phyloP scores from a whole-genome alignment of 2,888 invertebrate species.

The Scrobipalpa costella region DNA sequence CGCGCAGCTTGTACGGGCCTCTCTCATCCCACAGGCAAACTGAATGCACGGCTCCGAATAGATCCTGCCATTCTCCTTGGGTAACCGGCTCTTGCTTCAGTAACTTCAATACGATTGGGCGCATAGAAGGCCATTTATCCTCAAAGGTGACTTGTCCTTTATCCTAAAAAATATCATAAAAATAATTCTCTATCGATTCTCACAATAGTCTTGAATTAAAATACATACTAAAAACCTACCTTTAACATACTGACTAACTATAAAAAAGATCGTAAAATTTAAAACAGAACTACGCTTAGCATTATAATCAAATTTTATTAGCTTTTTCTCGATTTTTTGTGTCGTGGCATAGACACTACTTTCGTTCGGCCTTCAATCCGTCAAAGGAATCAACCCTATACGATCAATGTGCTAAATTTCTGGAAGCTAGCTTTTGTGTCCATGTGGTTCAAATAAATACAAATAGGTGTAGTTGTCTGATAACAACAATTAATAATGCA shows the following conservation, averaged over 20 bases:
- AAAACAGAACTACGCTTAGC: conserved; percentile 42
- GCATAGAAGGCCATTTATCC: conserved; percentile 98
- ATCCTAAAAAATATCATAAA: conserved; percentile 78
- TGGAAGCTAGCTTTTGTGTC: not conserved
- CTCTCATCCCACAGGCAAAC: conserved; percentile 99
- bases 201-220: not conserved
- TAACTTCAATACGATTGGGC: conserved; percentile 95
- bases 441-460: no score
- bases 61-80: conserved; percentile 97
- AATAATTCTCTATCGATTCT: not conserved
- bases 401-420: not conserved
- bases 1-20: conserved; percentile 92
- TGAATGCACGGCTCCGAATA: conserved; percentile 97
- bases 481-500: no score
- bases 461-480: no score
- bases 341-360: conserved; percentile 7
- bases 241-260: conserved; percentile 56
- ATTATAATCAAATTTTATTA: conserved; percentile 38
- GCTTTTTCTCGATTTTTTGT: conserved; percentile 22
- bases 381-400: not conserved
- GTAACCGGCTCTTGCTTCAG: conserved; percentile 96
- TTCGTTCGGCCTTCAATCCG: conserved; percentile 18
- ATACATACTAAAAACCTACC: conserved; percentile 40
- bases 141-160: conserved; percentile 94
- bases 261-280: conserved; percentile 36